Evolutionary conservation across 2,888 invertebrate species (phyloP), one percentile per base, ranked within the genome.

Genomic region (Hesperia comma): DNA sequence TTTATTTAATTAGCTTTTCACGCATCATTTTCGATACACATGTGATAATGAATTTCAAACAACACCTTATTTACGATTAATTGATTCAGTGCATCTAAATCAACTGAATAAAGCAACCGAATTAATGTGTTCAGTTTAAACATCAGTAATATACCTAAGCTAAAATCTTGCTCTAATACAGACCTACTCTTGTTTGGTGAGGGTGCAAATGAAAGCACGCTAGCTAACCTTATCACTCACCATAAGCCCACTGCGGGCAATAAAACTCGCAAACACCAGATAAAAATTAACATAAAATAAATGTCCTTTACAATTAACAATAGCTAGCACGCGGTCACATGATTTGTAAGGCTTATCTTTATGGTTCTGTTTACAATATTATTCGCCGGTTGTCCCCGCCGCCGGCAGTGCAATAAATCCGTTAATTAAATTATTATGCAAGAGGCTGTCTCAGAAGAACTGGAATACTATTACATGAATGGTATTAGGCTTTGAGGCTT

Each of bases 271-370:
- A 54, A 54, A 62, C 17, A 54, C 32, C 53, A 54, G 37, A 64
- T 64, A 64, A 49, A 64, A 57, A 68, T 68, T 69, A 57, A 61
- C 70, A 68, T 63, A 55, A 33, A 37, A 26, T 26, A 26, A 2
- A 26, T 26, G 26, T 37, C 60, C 63, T 69, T 69, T 67, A 67
- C 56, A 67, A 67, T 61, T 69, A 63, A 64, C 61, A 67, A 67
- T 54, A 32, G 55, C 55, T 37, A 32, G 8, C 12, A 17, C 37
- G 37, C 63, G 46, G 46, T 64, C 64, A 64, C 40, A 51, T 64
- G 58, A 64, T 33, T 12, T 19, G 10, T 33, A 15, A 17, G 33
- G 10, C 51, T 58, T 64, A 69, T 69, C 69, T 64, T 64, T 56
- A 64, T 56, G 51, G 49, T 14, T 32, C 54, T 62, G 61, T 62